phyloP scores from a whole-genome alignment of 2,113 vertebrate genomes.

The Mixornis gularis region DNA sequence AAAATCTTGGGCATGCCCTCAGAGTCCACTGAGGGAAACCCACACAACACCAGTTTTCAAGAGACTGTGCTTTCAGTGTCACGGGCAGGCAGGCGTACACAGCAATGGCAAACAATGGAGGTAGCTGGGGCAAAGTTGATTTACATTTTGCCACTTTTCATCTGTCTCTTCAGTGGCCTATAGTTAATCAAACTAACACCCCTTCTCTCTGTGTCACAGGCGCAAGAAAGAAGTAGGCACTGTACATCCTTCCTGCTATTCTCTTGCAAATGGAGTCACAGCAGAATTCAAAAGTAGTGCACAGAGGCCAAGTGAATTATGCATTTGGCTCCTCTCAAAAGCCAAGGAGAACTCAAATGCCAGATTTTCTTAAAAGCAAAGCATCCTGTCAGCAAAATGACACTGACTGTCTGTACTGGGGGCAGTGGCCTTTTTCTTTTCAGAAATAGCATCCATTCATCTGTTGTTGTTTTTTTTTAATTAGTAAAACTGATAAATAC shows the following conservation, averaged over 20 bases:
- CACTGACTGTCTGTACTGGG: slow-evolving; percentile 27
- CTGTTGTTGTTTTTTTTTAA: slow-evolving; percentile 21
- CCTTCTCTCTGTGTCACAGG: slow-evolving; percentile 17
- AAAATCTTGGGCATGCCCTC: background rate
- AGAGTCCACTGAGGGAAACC: background rate
- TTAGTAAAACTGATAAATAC: slow-evolving; percentile 56
- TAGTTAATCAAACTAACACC: slow-evolving; percentile 49
- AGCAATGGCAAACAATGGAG: background rate
- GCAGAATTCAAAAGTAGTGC: slow-evolving; percentile 55
- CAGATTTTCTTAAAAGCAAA: slow-evolving; percentile 64
- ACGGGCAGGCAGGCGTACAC: background rate
- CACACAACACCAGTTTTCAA: background rate
- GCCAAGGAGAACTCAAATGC: slow-evolving; percentile 54
- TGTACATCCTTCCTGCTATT: slow-evolving; percentile 53
- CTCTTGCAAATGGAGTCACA: slow-evolving; percentile 62
- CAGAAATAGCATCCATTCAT: slow-evolving; percentile 55
- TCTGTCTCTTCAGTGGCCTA: slow-evolving; percentile 10
- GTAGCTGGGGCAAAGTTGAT: slow-evolving; percentile 9
- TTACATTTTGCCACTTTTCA: slow-evolving; percentile 46
- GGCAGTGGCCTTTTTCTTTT: slow-evolving; percentile 18
- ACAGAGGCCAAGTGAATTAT: slow-evolving; percentile 50
- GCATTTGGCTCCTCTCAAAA: slow-evolving; percentile 64
- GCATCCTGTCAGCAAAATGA: slow-evolving; percentile 43
- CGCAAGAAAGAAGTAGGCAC: slow-evolving; percentile 19
- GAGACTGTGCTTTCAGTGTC: background rate